phyloP scores from a whole-genome alignment of 2,113 vertebrate genomes.

The Ancistrus triradiatus region DNA sequence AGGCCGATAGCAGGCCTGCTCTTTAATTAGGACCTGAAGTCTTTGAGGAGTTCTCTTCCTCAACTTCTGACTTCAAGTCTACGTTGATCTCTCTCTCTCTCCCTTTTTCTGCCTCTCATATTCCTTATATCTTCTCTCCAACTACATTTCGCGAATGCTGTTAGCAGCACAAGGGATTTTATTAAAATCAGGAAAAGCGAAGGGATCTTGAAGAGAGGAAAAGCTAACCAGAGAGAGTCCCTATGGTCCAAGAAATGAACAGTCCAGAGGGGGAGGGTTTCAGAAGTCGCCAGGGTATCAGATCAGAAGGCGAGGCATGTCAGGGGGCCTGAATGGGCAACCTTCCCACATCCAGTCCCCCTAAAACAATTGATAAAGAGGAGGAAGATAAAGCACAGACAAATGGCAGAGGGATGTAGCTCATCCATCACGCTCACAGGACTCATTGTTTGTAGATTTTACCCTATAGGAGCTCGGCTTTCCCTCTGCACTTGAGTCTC shows the following conservation, averaged over 20 bases:
- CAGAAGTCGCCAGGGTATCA: no score
- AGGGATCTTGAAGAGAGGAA: no score
- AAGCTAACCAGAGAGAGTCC: no score
- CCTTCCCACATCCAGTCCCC: no score
- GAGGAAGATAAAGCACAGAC: conserved; percentile 65
- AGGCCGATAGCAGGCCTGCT: conserved; percentile 63
- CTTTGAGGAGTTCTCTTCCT: conserved; percentile 62
- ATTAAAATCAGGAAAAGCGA: no score
- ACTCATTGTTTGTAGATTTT: conserved; percentile 72
- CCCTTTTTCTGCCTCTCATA: conserved; percentile 1
- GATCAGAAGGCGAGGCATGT: no score
- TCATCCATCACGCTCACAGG: conserved; percentile 67
- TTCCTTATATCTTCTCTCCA: conserved; percentile 38
- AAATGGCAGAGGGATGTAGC: conserved; percentile 70
- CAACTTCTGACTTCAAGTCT: conserved; percentile 52
- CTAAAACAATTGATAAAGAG: conserved; percentile 68
- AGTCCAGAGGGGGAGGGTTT: no score
- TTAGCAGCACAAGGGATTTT: conserved; percentile 65
- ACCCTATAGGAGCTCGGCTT: conserved; percentile 67
- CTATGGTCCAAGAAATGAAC: no score
- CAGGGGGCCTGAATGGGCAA: no score
- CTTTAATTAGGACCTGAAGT: conserved; percentile 65
- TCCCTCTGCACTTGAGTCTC: conserved; percentile 63
- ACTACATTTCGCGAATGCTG: conserved; percentile 48
- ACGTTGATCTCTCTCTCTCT: conserved; percentile 55